Evolutionary conservation across 2,113 vertebrate genomes (phyloP).

Genomic region (Ciconia stormi): DNA sequence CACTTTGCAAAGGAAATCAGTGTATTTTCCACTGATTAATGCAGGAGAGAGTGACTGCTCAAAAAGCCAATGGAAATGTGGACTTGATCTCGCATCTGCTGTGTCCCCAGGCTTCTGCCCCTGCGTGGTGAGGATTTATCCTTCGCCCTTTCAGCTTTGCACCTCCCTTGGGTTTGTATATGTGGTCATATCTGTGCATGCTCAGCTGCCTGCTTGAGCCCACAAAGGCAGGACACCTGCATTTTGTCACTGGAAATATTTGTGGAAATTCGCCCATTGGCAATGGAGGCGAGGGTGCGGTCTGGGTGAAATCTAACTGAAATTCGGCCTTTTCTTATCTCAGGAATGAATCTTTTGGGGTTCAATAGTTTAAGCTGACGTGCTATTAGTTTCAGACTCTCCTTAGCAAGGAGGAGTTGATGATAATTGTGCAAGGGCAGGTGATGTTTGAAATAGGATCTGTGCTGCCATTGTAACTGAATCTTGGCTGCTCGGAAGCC

Average conservation of each 20-base stretch:
- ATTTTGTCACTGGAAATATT: not conserved
- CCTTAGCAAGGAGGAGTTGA: not conserved
- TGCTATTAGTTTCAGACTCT: not conserved
- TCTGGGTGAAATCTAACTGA: not conserved
- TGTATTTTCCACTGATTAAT: not conserved
- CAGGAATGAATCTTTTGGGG: not conserved
- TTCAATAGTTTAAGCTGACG: not conserved
- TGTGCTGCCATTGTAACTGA: not conserved
- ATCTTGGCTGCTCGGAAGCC: not conserved
- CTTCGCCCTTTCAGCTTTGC: not conserved
- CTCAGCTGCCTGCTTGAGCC: not conserved
- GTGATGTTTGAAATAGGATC: slow-evolving; percentile 33
- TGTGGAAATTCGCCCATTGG: not conserved
- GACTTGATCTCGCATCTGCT: too few relatives aligned
- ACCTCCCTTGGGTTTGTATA: not conserved
- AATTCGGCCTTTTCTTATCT: accelerated
- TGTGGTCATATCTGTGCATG: not conserved
- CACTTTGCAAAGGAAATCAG: not conserved
- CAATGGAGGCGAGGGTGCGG: accelerated
- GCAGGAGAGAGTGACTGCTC: not conserved
- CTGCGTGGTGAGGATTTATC: not conserved
- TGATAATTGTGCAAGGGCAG: not conserved
- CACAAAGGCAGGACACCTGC: not conserved
- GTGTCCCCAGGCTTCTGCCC: not conserved
- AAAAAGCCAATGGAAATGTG: not conserved